phyloP scores from a whole-genome alignment of 2,113 vertebrate species.

The Phalacrocorax aristotelis region DNA sequence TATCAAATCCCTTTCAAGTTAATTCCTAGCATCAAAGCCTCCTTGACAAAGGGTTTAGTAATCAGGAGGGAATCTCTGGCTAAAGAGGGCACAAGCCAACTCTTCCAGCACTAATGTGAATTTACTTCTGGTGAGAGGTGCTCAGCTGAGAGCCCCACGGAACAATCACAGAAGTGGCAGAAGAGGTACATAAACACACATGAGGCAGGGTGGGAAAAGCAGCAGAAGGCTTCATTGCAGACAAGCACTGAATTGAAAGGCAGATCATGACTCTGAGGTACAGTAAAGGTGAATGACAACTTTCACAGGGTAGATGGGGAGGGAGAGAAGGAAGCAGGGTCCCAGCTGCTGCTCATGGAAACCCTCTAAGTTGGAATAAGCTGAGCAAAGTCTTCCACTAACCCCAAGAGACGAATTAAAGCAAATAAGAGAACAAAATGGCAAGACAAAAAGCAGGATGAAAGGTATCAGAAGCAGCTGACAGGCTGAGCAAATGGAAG shows the following conservation, averaged over 20 bases:
- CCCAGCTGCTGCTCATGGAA: neutral
- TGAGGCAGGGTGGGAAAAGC: neutral
- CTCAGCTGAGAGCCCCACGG: neutral
- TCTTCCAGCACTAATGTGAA: neutral
- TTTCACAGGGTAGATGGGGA: neutral
- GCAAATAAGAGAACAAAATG: neutral
- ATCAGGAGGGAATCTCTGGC: neutral
- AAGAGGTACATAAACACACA: neutral
- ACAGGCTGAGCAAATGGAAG: neutral
- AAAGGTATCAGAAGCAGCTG: neutral
- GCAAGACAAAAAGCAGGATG: neutral
- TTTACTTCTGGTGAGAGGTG: neutral
- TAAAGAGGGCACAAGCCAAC: neutral
- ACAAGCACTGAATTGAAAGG: neutral
- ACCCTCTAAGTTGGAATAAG: neutral
- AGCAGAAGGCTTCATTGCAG: neutral
- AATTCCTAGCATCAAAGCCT: constrained; percentile 24
- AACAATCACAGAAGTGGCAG: neutral
- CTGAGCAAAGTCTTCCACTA: neutral
- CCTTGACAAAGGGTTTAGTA: neutral
- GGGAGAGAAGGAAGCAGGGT: neutral
- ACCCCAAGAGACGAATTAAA: neutral
- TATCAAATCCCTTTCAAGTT: constrained; percentile 49
- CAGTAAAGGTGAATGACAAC: neutral
- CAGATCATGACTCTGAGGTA: neutral